Evolutionary conservation across 1,140 invertebrate species (phyloP), one percentile per base, ranked within the genome.

Genomic region (Drosophila murphyi): DNA sequence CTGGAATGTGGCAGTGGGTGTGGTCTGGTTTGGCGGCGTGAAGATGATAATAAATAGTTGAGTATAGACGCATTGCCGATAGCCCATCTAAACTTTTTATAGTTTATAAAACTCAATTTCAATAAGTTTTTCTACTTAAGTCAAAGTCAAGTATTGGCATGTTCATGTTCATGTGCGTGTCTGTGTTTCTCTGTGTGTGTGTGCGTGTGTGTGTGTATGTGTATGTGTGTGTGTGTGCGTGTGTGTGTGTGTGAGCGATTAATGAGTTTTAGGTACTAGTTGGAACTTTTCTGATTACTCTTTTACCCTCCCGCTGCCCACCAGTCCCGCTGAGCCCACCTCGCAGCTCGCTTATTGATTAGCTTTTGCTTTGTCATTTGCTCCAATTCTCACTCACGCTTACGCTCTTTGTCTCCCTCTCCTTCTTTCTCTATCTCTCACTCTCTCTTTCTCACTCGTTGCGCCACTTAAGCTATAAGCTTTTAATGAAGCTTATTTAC

Each of bases 401-500:
- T 61, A 65, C 35, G 4, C 4, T 34, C 4, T 47, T 8, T 1
- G 48, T 5, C 37, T 43, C 47, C 51, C 35, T 76, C 35, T 65
- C 32, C 56, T 41, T 48, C 29, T 41, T 34, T 47, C 63, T 34
- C 39, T 20, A 4, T 29, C 3, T 64, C 32, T 50, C 47, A 45
- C 29, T 41, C 39, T 47, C 62, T 34, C 34, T 10, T 12, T 48
- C 62, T 29, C 8, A 39, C 54, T 45, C 6, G 29, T 62, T 7
- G 5, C 31, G 51, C 51, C 72, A 74, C 65, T 74, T 74, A 69
- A 74, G 65, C 72, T 61, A 20, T 87, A 87, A 88, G 83, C 83
- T 87, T 87, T 87, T 88, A 88, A 82, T 74, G 72, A 81, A 88
- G 80, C 77, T 79, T 86, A 69, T 43, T 72, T 65, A 80, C 56